Base-by-base conservation (phyloP, 2,113 vertebrate genomes). In the Entelurus aequoreus region DNA sequence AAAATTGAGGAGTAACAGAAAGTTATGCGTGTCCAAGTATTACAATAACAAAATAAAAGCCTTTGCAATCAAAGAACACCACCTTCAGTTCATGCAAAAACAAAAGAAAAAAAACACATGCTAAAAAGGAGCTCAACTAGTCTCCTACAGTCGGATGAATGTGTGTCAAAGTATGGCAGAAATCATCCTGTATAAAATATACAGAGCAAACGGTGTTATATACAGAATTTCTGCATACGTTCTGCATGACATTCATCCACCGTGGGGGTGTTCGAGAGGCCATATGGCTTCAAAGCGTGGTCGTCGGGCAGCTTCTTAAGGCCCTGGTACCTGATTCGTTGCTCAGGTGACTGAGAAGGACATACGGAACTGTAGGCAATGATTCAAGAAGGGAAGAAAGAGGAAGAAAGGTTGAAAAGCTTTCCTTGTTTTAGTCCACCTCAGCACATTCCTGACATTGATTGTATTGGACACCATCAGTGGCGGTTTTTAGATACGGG, bases 341-440 rank as follows among this genome's bases (percentile, higher is more conserved):
- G 94, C 91, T 95, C 92, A 98, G 90, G 86, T 96, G 95, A 91
- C 93, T 97, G 94, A 98, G 94, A 86, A 97, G 94, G 92, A 97
- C 92, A 79, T 97, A 94, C 85, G 95, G 95, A 90, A 98, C 96
- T 98, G 94, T 77, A 91, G 89, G 91, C 89, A 86, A 78, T 13
- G 72, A 72, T 86, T 88, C 78, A 76, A 78, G 56, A 77, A 71
- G 84, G 68, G 87, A 78, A 89, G 86, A 92, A 67, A 91, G 50
- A 87, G 61, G 76, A 51, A 76, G 71, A 83, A 12, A 66, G 40
- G 54, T 75, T 79, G 78, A 75, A 63, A 77, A 58, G 52, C 50
- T 63, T 38, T 2, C 21, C 64, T 48, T 60, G 58, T 44, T 72
- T 75, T 21, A 48, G 50, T 55, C 56, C 68, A 50, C 61, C 15